Evolutionary conservation across 2,888 invertebrate genomes (phyloP).

Genomic region (Ferdinandea cuprea): DNA sequence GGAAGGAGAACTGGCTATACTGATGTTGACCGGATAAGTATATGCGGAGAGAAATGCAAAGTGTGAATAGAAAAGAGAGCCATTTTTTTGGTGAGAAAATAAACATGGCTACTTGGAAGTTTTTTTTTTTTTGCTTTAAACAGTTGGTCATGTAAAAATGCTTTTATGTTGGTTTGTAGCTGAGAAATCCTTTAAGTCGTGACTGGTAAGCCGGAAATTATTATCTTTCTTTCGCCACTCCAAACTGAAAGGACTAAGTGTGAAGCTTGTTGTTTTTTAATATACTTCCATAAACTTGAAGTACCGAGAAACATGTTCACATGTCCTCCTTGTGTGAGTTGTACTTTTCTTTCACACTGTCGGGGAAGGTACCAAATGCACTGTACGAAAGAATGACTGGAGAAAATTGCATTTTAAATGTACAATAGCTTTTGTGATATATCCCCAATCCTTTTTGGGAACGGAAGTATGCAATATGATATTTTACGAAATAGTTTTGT

Average conservation of each 20-base stretch:
- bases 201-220: slow-evolving; percentile 3
- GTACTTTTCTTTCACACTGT: background rate
- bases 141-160: slow-evolving; percentile 8
- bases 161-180: background rate
- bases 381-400: background rate
- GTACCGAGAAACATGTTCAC: background rate
- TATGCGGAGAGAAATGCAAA: background rate
- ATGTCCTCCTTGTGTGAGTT: slow-evolving; percentile 3
- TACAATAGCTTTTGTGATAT: slow-evolving; percentile 3
- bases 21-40: slow-evolving; percentile 43
- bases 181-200: slow-evolving; percentile 4
- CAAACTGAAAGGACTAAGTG: background rate
- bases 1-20: background rate
- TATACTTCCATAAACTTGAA: slow-evolving; percentile 7
- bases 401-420: slow-evolving; percentile 50
- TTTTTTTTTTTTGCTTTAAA: too few relatives aligned
- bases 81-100: background rate
- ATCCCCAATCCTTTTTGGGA: background rate
- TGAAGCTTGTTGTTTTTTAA: slow-evolving; percentile 6
- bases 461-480: slow-evolving; percentile 6
- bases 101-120: slow-evolving; percentile 1
- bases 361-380: slow-evolving; percentile 1
- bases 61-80: background rate
- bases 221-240: slow-evolving; percentile 10
- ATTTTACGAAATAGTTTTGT: background rate